Base-by-base conservation (phyloP, 2,113 vertebrate genomes). In the Hirundichthys speculiger region DNA sequence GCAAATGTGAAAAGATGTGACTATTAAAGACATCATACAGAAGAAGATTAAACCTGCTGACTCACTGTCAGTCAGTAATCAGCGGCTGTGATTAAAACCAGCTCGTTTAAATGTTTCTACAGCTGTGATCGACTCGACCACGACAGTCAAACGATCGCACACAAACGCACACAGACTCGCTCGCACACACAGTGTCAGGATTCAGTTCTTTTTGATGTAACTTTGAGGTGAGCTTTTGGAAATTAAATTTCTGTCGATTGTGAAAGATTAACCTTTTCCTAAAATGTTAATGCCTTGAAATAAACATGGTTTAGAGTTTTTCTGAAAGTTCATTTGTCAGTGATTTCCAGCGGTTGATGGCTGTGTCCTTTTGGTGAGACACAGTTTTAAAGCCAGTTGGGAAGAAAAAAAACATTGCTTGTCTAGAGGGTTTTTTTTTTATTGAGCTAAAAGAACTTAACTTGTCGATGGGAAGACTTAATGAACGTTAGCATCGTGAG, bases 311-410 rank as follows among this genome's bases (percentile, higher is more conserved):
- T 82, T 58, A 27, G 71, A 88, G 63, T 74, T 71, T n/a, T 84
- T 85, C 25, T 66, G 63, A 91, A 88, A 91, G 88, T 86, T 90
- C 83, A 89, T 87, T 89, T 89, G 81, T 90, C 85, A 74, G 15
- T 73, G 70, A 81, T 83, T 77, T 79, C 59, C 59, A 75, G 45
- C 52, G 79, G 75, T 83, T 87, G 77, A 89, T 73, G 73, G 75
- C 72, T 77, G 80, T 90, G 80, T 87, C 86, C 86, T 88, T 88
- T 88, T 63, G 42, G 43, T 83, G 82, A 88, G 75, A 80, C 85
- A n/a, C n/a, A 49, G 9, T 62, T 49, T 83, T 64, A 75, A 64
- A 80, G 45, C n/a, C 50, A 55, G 46, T 0, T 52, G 25, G 13
- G 21, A 53, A 48, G 22, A 62, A 72, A n/a, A n/a, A n/a, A 80